Percentiles rank a stretch among this genome's conserved stretches.
These are phyloP conservation scores for Hemibagrus guttatus DNA, from an alignment of 2,797 vertebrate species.

Conservation along the genomic window DNA sequence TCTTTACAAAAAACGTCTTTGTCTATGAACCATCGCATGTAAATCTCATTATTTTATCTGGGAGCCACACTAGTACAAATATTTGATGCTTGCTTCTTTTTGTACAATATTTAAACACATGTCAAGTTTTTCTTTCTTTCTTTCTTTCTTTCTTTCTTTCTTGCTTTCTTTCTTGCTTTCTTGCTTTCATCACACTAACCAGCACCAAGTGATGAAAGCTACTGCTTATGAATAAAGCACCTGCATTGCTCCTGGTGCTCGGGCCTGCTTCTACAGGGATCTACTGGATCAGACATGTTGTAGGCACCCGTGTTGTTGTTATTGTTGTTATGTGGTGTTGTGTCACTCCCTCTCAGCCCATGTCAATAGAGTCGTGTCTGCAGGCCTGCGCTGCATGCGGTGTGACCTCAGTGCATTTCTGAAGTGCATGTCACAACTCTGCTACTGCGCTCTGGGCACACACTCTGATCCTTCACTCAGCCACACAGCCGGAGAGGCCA, in stretches of 20 bases:
- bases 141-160: slow-evolving; percentile 18
- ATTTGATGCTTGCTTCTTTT: slow-evolving; percentile 11
- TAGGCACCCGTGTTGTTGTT: slow-evolving; percentile 46
- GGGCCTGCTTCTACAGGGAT: not conserved
- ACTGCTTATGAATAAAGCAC: slow-evolving; percentile 36
- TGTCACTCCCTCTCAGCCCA: slow-evolving; percentile 36
- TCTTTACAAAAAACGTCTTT: not conserved
- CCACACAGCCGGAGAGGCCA: slow-evolving; percentile 41
- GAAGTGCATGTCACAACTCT: slow-evolving; percentile 43
- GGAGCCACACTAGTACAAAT: slow-evolving; percentile 34
- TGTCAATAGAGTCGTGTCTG: slow-evolving; percentile 44
- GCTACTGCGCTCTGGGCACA: slow-evolving; percentile 43
- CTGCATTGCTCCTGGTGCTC: slow-evolving; percentile 17
- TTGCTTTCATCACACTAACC: slow-evolving; percentile 32
- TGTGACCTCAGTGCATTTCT: slow-evolving; percentile 48
- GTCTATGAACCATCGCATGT: not conserved
- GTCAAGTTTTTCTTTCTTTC: slow-evolving; percentile 38
- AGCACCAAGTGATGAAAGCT: slow-evolving; percentile 9
- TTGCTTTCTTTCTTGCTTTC: slow-evolving; percentile 16
- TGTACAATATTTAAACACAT: slow-evolving; percentile 18
- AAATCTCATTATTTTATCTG: not conserved
- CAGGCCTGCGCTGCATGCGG: slow-evolving; percentile 36
- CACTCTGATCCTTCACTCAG: slow-evolving; percentile 51
- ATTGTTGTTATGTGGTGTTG: slow-evolving; percentile 34
- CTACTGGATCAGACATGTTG: slow-evolving; percentile 18